Conservation (phyloP, 2,113 vertebrate genomes). For the Empidonax traillii region DNA sequence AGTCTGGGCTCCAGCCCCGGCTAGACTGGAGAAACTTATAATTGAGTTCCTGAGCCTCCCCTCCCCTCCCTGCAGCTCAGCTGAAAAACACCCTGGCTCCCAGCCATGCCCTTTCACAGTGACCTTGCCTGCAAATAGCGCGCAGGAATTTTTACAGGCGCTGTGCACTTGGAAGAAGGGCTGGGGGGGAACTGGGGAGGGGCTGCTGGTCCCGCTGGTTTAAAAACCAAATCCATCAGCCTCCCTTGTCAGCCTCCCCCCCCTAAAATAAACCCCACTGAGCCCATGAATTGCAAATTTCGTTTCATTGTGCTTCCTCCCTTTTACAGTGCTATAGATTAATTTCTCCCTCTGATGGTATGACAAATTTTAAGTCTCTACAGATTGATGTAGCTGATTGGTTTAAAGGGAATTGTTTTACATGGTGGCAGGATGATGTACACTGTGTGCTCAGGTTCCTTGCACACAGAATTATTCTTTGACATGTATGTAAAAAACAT, state of each 20-base stretch:
- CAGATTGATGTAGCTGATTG: neutral
- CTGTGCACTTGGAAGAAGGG: slow-evolving; percentile 35
- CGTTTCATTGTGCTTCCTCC: neutral
- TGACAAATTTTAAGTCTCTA: neutral
- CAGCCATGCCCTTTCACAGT: slow-evolving; percentile 79
- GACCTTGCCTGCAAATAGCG: slow-evolving; percentile 85
- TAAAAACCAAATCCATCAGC: neutral
- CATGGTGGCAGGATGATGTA: neutral
- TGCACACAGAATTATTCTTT: neutral
- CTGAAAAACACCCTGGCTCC: slow-evolving; percentile 75
- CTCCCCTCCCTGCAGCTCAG: slow-evolving; percentile 81
- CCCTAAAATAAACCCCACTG: neutral
- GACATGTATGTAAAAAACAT: neutral
- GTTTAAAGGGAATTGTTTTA: neutral
- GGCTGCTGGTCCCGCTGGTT: neutral
- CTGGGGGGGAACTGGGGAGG: neutral
- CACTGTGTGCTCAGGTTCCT: neutral
- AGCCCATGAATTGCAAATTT: neutral
- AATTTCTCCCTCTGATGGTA: neutral
- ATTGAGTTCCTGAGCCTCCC: slow-evolving; percentile 87
- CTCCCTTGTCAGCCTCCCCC: neutral
- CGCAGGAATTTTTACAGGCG: slow-evolving; percentile 70
- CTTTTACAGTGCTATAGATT: neutral
- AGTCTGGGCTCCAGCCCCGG: slow-evolving; percentile 92
- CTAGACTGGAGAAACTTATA: slow-evolving; percentile 93